These are phyloP conservation scores for Leuciscus waleckii DNA, from an alignment of 2,797 vertebrate genomes.

Conservation along the genomic window DNA sequence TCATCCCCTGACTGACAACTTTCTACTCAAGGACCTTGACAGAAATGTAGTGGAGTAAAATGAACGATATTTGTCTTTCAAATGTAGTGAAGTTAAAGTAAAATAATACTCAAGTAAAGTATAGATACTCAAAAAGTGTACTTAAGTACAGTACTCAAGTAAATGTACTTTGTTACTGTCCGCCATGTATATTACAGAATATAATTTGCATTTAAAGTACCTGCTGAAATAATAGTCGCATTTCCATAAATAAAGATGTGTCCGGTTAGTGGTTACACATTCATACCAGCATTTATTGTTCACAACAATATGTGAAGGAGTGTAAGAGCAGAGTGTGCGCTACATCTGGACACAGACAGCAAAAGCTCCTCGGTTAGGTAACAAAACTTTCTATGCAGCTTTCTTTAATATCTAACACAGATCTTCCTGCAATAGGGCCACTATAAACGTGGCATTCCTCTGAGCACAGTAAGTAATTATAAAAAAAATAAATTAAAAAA, in stretches of 20 bases:
- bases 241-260: neutral
- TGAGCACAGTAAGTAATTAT: slow-evolving; percentile 71
- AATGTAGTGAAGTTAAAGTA: too few relatives aligned
- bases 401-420: neutral
- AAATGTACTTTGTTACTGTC: too few relatives aligned
- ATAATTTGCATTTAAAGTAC: neutral
- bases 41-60: too few relatives aligned
- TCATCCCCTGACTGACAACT: too few relatives aligned
- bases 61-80: too few relatives aligned
- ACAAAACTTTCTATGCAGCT: neutral
- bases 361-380: too few relatives aligned
- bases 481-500: too few relatives aligned
- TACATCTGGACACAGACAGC: slow-evolving; percentile 17
- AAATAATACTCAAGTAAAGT: too few relatives aligned
- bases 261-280: neutral
- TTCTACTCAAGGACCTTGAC: too few relatives aligned
- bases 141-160: too few relatives aligned
- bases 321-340: neutral
- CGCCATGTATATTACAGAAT: neutral
- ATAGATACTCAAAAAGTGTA: too few relatives aligned
- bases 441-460: slow-evolving; percentile 50
- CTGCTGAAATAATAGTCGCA: neutral
- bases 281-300: neutral
- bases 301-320: slow-evolving; percentile 9
- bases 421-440: slow-evolving; percentile 25